Evolutionary conservation across 2,113 vertebrate species (phyloP).

Genomic region (Tragelaphus buxtoni): DNA sequence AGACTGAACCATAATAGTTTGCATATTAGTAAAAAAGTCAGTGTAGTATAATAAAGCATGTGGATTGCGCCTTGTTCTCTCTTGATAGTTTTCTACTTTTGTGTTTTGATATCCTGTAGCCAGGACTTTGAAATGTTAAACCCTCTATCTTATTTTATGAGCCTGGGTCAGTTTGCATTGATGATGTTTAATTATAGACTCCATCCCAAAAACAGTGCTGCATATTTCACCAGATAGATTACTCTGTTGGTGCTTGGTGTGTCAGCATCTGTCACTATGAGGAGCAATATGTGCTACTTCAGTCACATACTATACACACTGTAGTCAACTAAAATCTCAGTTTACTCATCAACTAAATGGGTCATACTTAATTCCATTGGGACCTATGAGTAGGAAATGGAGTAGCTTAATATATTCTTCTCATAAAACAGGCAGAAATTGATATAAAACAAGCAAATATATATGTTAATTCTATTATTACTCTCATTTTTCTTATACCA

Average conservation of each 20-base stretch:
- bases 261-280: neutral
- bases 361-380: neutral
- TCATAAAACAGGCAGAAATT: neutral
- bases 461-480: neutral
- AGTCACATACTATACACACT: neutral
- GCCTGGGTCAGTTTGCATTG: neutral
- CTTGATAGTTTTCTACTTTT: neutral
- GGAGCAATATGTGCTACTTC: neutral
- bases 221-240: neutral
- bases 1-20: neutral
- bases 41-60: neutral
- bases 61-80: neutral
- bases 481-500: neutral
- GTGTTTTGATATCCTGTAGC: neutral
- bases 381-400: neutral
- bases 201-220: neutral
- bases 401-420: neutral
- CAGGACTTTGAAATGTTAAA: neutral
- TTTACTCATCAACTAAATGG: neutral
- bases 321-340: neutral
- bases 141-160: neutral
- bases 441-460: neutral
- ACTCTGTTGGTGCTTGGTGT: neutral
- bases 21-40: neutral
- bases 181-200: neutral